Base-by-base conservation (phyloP, 64 coral and sea anemone species). In the Astreopora myriophthalma region DNA sequence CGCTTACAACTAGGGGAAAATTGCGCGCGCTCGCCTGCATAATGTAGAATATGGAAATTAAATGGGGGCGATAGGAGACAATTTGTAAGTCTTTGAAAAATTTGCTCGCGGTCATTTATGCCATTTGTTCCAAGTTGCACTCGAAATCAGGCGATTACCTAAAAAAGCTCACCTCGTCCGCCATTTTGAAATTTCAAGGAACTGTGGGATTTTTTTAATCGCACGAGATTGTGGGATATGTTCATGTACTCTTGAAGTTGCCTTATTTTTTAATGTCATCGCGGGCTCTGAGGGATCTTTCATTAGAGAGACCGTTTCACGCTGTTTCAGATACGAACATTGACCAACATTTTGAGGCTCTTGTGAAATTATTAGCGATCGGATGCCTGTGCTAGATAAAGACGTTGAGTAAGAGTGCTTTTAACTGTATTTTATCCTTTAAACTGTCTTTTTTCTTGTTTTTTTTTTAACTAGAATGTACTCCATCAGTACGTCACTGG, bases 101-200 rank as follows among this genome's bases (percentile, higher is more conserved):
- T n/a, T n/a, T n/a, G n/a, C n/a, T n/a, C n/a, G n/a, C n/a, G n/a
- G n/a, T n/a, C n/a, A n/a, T n/a, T n/a, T n/a, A n/a, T n/a, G n/a
- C n/a, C n/a, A n/a, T n/a, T n/a, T n/a, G n/a, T n/a, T n/a, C n/a
- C n/a, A n/a, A n/a, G n/a, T n/a, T n/a, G n/a, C n/a, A n/a, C n/a
- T n/a, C n/a, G n/a, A n/a, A n/a, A n/a, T n/a, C n/a, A n/a, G n/a
- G n/a, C 1, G 40, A 44, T 22, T 16, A 3, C 3, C 12, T 55
- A n/a, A n/a, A n/a, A 14, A 55, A 3, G 3, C 65, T 74, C 38
- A 94, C 86, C 42, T 82, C 70, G 62, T 94, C 93, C 93, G 93
- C 93, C 93, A 94, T 94, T 61, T 94, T 94, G 87, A 28, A 84
- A 75, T 24, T 10, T 57, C 8, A n/a, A n/a, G n/a, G n/a, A n/a